Conservation (phyloP, 2,888 invertebrate species). For the Drosophila kanekoi region DNA sequence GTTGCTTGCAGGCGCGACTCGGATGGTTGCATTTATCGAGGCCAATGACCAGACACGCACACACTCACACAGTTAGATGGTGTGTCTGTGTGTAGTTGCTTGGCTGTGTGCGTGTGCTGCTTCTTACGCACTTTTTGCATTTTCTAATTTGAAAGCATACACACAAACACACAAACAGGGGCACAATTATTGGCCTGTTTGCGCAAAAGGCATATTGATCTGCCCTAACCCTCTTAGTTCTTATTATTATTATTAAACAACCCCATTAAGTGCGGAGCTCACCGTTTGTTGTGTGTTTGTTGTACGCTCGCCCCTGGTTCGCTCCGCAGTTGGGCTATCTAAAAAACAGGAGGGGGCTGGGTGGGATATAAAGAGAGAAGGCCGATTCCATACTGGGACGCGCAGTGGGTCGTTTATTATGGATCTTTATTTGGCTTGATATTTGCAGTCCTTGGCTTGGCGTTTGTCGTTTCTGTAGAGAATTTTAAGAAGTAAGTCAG, state of each 20-base stretch:
- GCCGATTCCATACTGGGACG: slow-evolving; percentile 63
- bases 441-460: slow-evolving; percentile 26
- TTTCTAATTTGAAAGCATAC: slow-evolving; percentile 73
- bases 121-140: slow-evolving; percentile 78
- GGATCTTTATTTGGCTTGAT: slow-evolving; percentile 41
- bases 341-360: slow-evolving; percentile 16
- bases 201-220: slow-evolving; percentile 67
- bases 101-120: slow-evolving; percentile 47
- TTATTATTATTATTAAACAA: slow-evolving; percentile 78
- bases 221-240: slow-evolving; percentile 63
- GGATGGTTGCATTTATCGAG: slow-evolving; percentile 74
- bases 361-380: slow-evolving; percentile 1
- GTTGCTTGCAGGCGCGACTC: slow-evolving; percentile 70
- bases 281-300: slow-evolving; percentile 12
- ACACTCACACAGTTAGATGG: slow-evolving; percentile 14
- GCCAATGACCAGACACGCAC: slow-evolving; percentile 71
- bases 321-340: slow-evolving; percentile 56
- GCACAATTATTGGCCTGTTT: slow-evolving; percentile 68
- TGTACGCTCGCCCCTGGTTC: slow-evolving; percentile 14
- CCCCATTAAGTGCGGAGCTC: slow-evolving; percentile 65
- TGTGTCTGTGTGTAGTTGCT: slow-evolving; percentile 8
- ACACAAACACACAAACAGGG: slow-evolving; percentile 23
- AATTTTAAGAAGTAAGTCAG: slow-evolving; percentile 6
- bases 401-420: slow-evolving; percentile 19
- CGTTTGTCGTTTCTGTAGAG: slow-evolving; percentile 47